phyloP scores from a whole-genome alignment of 2,113 vertebrate genomes.

The Chitala chitala region DNA sequence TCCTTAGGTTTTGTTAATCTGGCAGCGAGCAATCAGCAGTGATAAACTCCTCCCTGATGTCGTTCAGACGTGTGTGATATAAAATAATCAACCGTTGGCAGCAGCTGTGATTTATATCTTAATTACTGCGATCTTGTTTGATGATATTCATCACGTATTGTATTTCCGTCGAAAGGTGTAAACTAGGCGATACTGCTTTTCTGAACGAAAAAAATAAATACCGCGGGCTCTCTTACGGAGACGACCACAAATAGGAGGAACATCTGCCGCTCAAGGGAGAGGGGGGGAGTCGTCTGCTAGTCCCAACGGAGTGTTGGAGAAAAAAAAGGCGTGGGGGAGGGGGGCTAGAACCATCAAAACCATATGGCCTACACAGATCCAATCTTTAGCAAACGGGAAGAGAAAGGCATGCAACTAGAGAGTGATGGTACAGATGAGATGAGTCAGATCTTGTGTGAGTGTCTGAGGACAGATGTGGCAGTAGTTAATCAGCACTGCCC shows the following conservation, averaged over 20 bases:
- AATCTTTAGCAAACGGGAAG: not conserved
- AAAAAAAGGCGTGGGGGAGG: not conserved
- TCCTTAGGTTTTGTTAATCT: not conserved
- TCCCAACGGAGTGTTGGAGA: not conserved
- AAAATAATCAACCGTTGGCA: not conserved
- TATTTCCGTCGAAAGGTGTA: not conserved
- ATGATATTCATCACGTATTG: not conserved
- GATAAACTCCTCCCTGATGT: not conserved
- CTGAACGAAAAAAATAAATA: not conserved
- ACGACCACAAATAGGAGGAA: not conserved
- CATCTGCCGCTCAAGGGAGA: conserved; percentile 6
- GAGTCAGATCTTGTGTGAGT: conserved; percentile 2
- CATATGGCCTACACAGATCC: not conserved
- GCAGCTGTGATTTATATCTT: not conserved
- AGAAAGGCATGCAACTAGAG: not conserved
- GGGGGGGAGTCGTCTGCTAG: not conserved
- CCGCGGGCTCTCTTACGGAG: not conserved
- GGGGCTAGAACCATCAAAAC: not conserved
- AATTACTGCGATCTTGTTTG: not conserved
- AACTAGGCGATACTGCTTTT: not conserved
- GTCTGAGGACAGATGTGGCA: not conserved
- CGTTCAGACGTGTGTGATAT: not conserved
- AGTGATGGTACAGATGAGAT: not conserved
- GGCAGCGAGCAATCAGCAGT: not conserved
- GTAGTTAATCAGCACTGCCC: not conserved